Evolutionary conservation across 2,888 invertebrate genomes (phyloP).

Genomic region (Megastigmus dorsalis): DNA sequence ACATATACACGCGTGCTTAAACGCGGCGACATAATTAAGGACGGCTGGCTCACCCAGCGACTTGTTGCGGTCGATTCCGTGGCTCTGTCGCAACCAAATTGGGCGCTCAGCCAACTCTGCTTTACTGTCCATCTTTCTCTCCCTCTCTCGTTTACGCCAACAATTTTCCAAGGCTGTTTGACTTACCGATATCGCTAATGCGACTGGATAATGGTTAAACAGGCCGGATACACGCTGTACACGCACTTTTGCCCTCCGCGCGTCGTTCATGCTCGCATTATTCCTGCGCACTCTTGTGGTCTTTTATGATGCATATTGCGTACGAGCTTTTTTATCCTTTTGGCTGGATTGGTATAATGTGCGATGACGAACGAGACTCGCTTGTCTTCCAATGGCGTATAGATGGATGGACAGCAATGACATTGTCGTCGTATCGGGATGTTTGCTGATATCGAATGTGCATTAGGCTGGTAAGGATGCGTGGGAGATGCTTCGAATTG

Average conservation of each 20-base stretch:
- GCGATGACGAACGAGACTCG: background rate
- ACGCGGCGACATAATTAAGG: conserved; percentile 60
- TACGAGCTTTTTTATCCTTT: too few relatives aligned
- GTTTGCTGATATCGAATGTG: background rate
- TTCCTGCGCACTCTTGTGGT: background rate
- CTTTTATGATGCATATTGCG: too few relatives aligned
- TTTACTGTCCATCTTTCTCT: background rate
- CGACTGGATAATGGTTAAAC: conserved; percentile 14
- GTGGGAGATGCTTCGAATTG: too few relatives aligned
- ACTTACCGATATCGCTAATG: conserved; percentile 32
- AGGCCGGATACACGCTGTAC: background rate
- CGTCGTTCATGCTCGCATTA: conserved; percentile 21
- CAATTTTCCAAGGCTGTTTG: conserved; percentile 7
- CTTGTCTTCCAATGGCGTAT: background rate
- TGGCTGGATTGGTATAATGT: too few relatives aligned
- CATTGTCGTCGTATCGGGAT: conserved; percentile 3
- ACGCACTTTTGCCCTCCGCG: background rate
- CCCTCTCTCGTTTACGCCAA: conserved; percentile 22
- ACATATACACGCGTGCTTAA: conserved; percentile 5
- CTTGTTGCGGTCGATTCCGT: conserved; percentile 51
- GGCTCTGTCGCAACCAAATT: conserved; percentile 39
- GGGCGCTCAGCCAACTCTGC: conserved; percentile 57
- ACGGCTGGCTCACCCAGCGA: conserved; percentile 34
- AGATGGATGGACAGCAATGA: conserved; percentile 1
- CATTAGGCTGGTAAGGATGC: conserved; percentile 18